These are phyloP conservation scores for Cardiocondyla obscurior DNA, from an alignment of 1,140 invertebrate species.

Conservation along the genomic window DNA sequence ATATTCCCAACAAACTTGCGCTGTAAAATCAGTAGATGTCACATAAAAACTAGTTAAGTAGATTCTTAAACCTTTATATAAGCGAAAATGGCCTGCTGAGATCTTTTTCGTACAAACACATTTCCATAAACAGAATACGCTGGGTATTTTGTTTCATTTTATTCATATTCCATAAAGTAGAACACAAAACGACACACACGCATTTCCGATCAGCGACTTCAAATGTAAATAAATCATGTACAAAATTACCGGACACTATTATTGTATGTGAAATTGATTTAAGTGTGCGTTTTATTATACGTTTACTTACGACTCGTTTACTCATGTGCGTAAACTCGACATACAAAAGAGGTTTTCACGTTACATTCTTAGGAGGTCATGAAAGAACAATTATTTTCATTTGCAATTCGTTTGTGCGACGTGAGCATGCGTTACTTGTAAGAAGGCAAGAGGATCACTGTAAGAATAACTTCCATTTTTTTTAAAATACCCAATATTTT, in stretches of 20 bases:
- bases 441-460: not conserved
- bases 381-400: not conserved
- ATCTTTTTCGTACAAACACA: slow-evolving; percentile 27
- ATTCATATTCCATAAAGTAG: slow-evolving; percentile 26
- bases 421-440: not conserved
- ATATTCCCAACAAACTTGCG: slow-evolving; percentile 23
- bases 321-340: not conserved
- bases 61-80: slow-evolving; percentile 27
- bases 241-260: slow-evolving; percentile 20
- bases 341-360: not conserved
- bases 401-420: not conserved
- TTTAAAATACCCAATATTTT: not conserved
- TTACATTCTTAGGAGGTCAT: not conserved
- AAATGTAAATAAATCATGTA: slow-evolving; percentile 55
- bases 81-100: slow-evolving; percentile 27
- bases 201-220: slow-evolving; percentile 14
- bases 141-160: slow-evolving; percentile 9
- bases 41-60: not conserved
- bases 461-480: not conserved
- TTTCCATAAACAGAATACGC: slow-evolving; percentile 10
- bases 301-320: not conserved
- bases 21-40: slow-evolving; percentile 48
- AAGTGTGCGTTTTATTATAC: not conserved
- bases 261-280: not conserved
- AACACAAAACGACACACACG: not conserved